These are phyloP conservation scores for Podocnemis expansa DNA, from an alignment of 2,113 vertebrate species.

Conservation along the genomic window DNA sequence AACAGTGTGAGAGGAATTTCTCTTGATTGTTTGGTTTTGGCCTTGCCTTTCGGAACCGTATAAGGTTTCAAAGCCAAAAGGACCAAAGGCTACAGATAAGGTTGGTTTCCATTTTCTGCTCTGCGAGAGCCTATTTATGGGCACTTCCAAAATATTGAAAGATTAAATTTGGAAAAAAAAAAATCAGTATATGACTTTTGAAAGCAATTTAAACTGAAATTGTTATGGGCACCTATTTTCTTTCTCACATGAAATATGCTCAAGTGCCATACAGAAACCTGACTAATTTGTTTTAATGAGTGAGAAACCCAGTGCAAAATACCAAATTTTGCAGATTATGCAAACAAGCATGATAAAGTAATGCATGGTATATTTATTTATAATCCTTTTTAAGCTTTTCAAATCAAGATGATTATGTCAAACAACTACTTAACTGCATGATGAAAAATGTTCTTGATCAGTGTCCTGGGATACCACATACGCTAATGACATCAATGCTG, in stretches of 20 bases:
- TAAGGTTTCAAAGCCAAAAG: constrained; percentile 26
- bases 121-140: constrained; percentile 42
- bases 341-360: neutral
- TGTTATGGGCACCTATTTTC: constrained; percentile 22
- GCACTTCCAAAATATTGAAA: constrained; percentile 41
- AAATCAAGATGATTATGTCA: neutral
- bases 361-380: neutral
- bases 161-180: constrained; percentile 45
- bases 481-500: rapidly evolving
- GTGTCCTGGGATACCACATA: neutral
- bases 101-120: constrained; percentile 20
- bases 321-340: neutral
- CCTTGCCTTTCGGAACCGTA: constrained; percentile 9
- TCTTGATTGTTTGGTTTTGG: neutral
- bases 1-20: constrained; percentile 3
- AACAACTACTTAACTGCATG: neutral
- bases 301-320: neutral
- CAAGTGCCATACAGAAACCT: neutral
- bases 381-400: neutral
- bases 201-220: constrained; percentile 24
- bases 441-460: neutral
- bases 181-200: constrained; percentile 50
- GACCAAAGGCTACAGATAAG: neutral
- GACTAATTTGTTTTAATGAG: neutral
- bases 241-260: neutral